Evolutionary conservation across 2,797 vertebrate genomes (phyloP), one percentile per base, ranked within the genome.

Genomic region (Telmatherina bonti): DNA sequence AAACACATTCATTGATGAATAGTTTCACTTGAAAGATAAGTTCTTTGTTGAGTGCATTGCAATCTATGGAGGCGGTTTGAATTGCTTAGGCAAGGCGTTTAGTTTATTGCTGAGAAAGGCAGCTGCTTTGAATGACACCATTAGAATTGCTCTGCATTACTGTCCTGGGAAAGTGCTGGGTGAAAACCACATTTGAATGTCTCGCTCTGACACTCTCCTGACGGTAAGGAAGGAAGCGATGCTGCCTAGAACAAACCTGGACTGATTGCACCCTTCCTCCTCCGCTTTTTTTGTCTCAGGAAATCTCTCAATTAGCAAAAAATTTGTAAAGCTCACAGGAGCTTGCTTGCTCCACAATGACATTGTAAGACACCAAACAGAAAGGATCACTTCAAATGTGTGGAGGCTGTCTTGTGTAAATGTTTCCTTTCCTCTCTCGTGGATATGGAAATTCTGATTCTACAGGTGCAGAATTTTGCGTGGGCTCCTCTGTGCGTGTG

Each of bases 261-360:
- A 90, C 89, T 95, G 93, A 94, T 95, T 94, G 92, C 93, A 92
- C 89, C 85, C 91, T 95, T 94, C 85, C 89, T 93, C 78, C 88
- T 91, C 80, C 64, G 84, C 70, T 84, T 86, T 88, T 76, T 85
- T 88, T 74, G 77, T 90, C 84, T 89, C 84, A 90, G 90, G 87
- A 93, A 93, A 94, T 85, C 81, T 88, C 81, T 86, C 76, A 87
- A 91, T 93, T 89, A 84, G 79, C 59, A 60, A 79, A 53, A 83
- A 75, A 87, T 88, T 70, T 41, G 41, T 71, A 72, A 91, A 83
- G 83, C 85, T 84, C 71, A 49, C 68, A 77, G 86, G 76, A 85
- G 86, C 83, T 81, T 78, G 81, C 83, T 84, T 60, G 36, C 84
- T 78, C 74, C 72, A 90, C 86, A 90, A 88, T 88, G 83, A 88